Evolutionary conservation across 2,797 vertebrate species (phyloP).

Genomic region (Anniella stebbinsi): DNA sequence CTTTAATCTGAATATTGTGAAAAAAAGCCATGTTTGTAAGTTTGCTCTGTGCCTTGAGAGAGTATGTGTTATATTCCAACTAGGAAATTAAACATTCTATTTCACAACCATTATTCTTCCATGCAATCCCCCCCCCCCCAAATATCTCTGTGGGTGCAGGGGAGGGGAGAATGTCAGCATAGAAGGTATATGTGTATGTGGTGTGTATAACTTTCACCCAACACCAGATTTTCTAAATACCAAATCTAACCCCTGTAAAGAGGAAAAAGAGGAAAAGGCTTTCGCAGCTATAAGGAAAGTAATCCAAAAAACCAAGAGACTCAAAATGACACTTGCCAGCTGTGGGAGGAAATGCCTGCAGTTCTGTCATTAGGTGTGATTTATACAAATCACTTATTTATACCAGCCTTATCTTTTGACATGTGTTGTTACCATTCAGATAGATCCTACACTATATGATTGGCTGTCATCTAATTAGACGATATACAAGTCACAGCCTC

Average conservation of each 20-base stretch:
- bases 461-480: not conserved
- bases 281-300: not conserved
- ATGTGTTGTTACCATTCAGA: not conserved
- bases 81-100: not conserved
- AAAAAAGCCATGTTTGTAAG: no score
- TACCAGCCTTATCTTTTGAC: not conserved
- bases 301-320: not conserved
- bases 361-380: not conserved
- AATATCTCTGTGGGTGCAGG: not conserved
- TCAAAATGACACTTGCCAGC: not conserved
- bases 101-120: not conserved
- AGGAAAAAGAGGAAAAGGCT: not conserved
- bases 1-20: no score
- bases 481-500: not conserved
- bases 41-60: not conserved
- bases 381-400: not conserved
- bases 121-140: no score
- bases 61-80: not conserved
- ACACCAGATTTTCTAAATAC: not conserved
- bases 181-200: not conserved
- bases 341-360: constrained; percentile 13
- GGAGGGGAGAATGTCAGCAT: not conserved
- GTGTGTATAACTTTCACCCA: not conserved
- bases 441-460: not conserved
- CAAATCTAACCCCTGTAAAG: not conserved